A percentile compares a stretch with the other conserved stretches of the same genome.
phyloP scores from a whole-genome alignment of 2,797 vertebrate genomes.

The Sternarchorhynchus goeldii region DNA sequence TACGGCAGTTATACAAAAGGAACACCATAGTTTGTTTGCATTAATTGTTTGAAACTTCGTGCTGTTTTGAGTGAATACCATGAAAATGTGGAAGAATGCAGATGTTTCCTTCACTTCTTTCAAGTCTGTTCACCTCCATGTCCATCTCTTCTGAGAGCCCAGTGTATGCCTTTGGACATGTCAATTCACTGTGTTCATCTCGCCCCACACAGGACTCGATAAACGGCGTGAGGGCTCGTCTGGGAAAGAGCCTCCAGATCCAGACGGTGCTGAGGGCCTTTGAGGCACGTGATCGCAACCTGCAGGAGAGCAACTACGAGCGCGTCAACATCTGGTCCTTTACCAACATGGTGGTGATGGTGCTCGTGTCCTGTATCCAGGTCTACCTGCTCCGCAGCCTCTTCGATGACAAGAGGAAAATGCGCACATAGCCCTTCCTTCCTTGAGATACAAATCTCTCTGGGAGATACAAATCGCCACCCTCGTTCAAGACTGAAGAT shows the following conservation, averaged over 20 bases:
- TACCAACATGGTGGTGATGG: constrained; percentile 85
- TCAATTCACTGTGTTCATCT: constrained; percentile 27
- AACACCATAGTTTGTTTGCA: too few relatives aligned
- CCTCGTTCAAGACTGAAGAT: constrained; percentile 16
- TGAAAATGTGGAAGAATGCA: too few relatives aligned
- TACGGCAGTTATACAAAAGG: too few relatives aligned
- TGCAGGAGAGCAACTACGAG: constrained; percentile 95
- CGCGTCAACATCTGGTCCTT: constrained; percentile 94
- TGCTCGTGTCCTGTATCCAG: constrained; percentile 87
- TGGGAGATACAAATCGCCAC: constrained; percentile 29
- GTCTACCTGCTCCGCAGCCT: constrained; percentile 93
- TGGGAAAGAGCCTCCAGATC: constrained; percentile 93
- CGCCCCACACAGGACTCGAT: constrained; percentile 86
- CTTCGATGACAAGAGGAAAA: constrained; percentile 92
- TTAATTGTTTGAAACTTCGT: too few relatives aligned
- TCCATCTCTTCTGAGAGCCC: background rate
- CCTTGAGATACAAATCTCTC: background rate
- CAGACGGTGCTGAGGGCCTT: constrained; percentile 92
- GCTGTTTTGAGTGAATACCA: too few relatives aligned
- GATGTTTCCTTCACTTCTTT: too few relatives aligned
- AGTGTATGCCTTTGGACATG: background rate
- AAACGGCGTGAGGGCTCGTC: constrained; percentile 90
- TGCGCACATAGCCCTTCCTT: constrained; percentile 78
- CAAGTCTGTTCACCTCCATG: background rate
- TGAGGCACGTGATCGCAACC: constrained; percentile 94